Evolutionary conservation across 2,113 vertebrate species (phyloP).

Genomic region (Prunella himalayana): DNA sequence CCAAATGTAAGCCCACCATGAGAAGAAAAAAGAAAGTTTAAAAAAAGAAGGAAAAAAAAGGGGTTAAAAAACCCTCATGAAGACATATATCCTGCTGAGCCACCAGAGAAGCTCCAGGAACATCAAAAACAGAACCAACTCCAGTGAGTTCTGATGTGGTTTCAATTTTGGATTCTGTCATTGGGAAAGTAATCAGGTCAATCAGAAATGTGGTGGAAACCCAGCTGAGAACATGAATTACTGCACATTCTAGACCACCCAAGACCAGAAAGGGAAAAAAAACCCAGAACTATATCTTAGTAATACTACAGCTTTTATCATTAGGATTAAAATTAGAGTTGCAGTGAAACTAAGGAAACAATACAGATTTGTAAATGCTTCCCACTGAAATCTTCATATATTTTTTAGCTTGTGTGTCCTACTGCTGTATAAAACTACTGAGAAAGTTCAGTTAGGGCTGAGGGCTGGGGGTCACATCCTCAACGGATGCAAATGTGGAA

Average conservation of each 20-base stretch:
- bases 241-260: conserved; percentile 65
- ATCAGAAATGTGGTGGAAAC: conserved; percentile 66
- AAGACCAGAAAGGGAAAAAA: conserved; percentile 23
- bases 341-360: conserved; percentile 51
- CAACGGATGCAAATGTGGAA: conserved; percentile 52
- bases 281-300: neutral
- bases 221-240: conserved; percentile 69
- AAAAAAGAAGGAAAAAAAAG: fast-evolving
- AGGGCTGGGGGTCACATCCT: conserved; percentile 63
- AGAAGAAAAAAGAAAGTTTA: neutral
- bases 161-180: conserved; percentile 67
- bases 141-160: conserved; percentile 62
- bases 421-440: conserved; percentile 8
- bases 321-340: conserved; percentile 20
- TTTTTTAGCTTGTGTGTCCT: neutral
- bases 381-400: conserved; percentile 17
- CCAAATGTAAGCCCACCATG: neutral
- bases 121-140: conserved; percentile 62
- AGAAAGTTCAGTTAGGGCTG: conserved; percentile 57
- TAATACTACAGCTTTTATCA: conserved; percentile 56
- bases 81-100: conserved; percentile 59
- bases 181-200: conserved; percentile 69
- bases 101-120: conserved; percentile 61
- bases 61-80: neutral
- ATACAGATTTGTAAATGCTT: conserved; percentile 21